Base-by-base conservation (phyloP, 2,113 vertebrate genomes). In the Nycticebus coucang region DNA sequence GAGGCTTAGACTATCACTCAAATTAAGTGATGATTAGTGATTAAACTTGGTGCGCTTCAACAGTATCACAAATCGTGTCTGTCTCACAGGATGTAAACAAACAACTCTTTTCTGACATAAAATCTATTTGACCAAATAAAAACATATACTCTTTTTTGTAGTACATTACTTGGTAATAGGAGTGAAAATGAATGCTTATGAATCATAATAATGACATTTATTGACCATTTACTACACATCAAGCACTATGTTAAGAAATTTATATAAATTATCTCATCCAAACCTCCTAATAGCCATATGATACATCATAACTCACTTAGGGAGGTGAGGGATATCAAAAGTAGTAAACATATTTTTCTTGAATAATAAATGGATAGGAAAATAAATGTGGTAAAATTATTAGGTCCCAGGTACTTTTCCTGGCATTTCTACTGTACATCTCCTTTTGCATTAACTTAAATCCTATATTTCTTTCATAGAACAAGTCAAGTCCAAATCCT, bases 371-470 rank as follows among this genome's bases (percentile, higher is more conserved):
- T 83, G 4, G 71, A 26, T 83, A 92, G 71, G 30, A 74, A 91
- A 89, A 93, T 50, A 4, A 41, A 62, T 84, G 28, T 77, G 30
- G 71, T 71, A 78, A 72, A 89, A 4, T 55, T 72, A 14, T 45
- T 84, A 68, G 87, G 59, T 82, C n/a, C 24, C 85, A 86, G n/a
- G 26, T 87, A 88, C 37, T 33, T 45, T 87, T 69, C 21, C 57
- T 84, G 50, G 45, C 30, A 64, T 88, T 96, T 94, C 35, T 87
- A 72, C 15, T 53, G 0, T 7, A 0, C 12, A 41, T 72, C 15
- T 82, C 84, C 64, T 75, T 95, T 93, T 83, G 41, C 24, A 87
- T 89, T 85, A n/a, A 93, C 55, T 93, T 94, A 79, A 93, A 91
- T 91, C 57, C 19, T 45, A 14, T 35, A 28, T 72, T 6, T 57